These are phyloP conservation scores for Matsumurasca onukii DNA, from an alignment of 1,140 invertebrate genomes.

Conservation along the genomic window DNA sequence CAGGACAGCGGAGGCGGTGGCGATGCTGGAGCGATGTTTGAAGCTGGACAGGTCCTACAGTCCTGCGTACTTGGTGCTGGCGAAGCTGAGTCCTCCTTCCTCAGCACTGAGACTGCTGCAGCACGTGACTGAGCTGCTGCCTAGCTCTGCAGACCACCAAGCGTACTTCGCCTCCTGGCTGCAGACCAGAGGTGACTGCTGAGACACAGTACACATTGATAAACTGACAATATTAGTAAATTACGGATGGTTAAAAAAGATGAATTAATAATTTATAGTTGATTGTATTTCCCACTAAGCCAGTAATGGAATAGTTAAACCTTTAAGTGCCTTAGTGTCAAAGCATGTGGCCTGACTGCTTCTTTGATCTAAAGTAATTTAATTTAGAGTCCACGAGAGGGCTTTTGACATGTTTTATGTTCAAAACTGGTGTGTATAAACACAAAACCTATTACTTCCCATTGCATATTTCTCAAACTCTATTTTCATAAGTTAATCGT, in stretches of 20 bases:
- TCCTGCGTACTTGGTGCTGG: conserved; percentile 65
- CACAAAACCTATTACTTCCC: not conserved
- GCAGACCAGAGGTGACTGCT: conserved; percentile 61
- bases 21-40: conserved; percentile 67
- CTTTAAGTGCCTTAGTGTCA: no score
- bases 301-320: no score
- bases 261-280: no score
- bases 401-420: not conserved
- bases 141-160: conserved; percentile 64
- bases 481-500: conserved; percentile 11
- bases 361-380: no score
- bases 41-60: conserved; percentile 63
- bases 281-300: no score
- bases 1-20: conserved; percentile 60
- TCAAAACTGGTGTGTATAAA: not conserved
- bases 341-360: no score
- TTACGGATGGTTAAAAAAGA: no score
- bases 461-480: conserved; percentile 9
- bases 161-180: conserved; percentile 68
- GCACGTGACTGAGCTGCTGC: conserved; percentile 61
- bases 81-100: conserved; percentile 51
- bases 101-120: conserved; percentile 54
- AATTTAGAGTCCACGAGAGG: no score
- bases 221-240: no score
- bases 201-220: no score